A percentile compares a stretch with the other conserved stretches of the same genome.
phyloP scores from a whole-genome alignment of 2,888 invertebrate genomes.

The Troides aeacus region DNA sequence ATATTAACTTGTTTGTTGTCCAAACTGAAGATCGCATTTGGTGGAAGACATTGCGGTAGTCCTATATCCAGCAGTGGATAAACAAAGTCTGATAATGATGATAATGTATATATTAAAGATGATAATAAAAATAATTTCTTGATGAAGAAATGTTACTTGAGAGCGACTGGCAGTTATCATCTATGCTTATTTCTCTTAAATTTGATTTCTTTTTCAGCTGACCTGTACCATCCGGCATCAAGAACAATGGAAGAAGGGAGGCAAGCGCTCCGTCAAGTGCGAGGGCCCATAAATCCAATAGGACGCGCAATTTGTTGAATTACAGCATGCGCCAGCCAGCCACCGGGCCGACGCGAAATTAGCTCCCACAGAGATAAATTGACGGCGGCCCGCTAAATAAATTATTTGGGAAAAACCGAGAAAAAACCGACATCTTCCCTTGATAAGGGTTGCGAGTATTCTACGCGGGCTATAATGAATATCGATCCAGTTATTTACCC shows the following conservation, averaged over 20 bases:
- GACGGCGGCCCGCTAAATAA: conserved; percentile 78
- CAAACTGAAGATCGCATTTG: too few relatives aligned
- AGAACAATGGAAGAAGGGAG: conserved; percentile 74
- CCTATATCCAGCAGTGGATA: too few relatives aligned
- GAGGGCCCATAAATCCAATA: conserved; percentile 71
- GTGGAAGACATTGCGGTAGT: too few relatives aligned
- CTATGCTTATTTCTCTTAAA: too few relatives aligned
- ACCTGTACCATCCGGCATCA: conserved; percentile 56
- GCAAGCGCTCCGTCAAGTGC: conserved; percentile 73
- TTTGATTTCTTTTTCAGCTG: conserved; percentile 46
- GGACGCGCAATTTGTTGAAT: conserved; percentile 81
- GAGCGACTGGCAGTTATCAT: too few relatives aligned
- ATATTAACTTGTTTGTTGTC: too few relatives aligned
- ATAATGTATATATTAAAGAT: too few relatives aligned
- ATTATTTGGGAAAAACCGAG: conserved; percentile 81
- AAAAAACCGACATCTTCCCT: conserved; percentile 78
- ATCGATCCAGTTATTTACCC: conserved; percentile 55
- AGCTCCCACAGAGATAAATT: conserved; percentile 80
- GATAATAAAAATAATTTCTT: too few relatives aligned
- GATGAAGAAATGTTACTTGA: too few relatives aligned
- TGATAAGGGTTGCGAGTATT: conserved; percentile 76
- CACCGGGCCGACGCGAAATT: conserved; percentile 79
- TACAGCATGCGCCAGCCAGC: conserved; percentile 79
- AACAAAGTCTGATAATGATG: too few relatives aligned
- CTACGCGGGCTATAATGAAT: conserved; percentile 71